A percentile compares a stretch with the other conserved stretches of the same genome.
phyloP scores from a whole-genome alignment of 2,797 vertebrate species.

The Loriculus beryllinus region DNA sequence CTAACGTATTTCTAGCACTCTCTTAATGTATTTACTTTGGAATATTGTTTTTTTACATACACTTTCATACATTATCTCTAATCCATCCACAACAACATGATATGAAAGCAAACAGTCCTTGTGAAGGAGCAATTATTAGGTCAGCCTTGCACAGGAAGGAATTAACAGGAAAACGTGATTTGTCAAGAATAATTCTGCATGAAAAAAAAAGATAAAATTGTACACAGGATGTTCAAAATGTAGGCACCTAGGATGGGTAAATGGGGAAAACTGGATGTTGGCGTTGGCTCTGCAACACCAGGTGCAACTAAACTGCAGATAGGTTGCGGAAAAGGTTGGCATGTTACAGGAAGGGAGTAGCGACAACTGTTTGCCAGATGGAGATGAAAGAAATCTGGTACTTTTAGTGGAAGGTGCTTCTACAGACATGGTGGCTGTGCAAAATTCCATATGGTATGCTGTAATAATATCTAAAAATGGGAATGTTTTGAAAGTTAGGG shows the following conservation, averaged over 20 bases:
- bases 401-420: background rate
- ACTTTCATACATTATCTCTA: background rate
- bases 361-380: background rate
- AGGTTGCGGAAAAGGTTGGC: background rate
- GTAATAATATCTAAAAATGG: background rate
- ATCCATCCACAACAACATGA: background rate
- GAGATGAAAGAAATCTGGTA: background rate
- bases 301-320: background rate
- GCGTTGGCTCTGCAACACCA: background rate
- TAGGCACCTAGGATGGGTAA: background rate
- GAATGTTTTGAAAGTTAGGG: background rate
- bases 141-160: background rate
- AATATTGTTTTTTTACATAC: background rate
- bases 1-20: background rate
- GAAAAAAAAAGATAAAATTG: background rate
- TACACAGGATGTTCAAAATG: background rate
- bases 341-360: background rate
- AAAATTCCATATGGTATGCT: background rate
- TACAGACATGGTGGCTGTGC: background rate
- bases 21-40: slow-evolving; percentile 16
- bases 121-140: background rate
- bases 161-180: background rate
- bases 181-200: background rate
- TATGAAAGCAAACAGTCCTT: background rate
- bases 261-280: background rate